Base-by-base conservation (phyloP, 2,113 vertebrate genomes). In the Benitochromis conjunctus region DNA sequence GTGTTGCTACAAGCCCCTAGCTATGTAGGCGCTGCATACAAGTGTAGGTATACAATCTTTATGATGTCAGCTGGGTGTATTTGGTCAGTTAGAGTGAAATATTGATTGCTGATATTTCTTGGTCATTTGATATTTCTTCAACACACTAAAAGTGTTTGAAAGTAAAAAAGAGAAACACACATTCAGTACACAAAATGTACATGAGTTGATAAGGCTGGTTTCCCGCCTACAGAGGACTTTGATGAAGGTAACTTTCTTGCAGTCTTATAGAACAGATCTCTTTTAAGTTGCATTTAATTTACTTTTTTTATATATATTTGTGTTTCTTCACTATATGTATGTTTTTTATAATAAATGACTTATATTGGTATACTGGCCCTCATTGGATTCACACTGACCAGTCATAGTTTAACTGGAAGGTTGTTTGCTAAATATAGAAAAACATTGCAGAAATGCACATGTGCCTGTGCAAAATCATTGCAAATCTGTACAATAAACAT, bases 1-100 rank as follows among this genome's bases (percentile, higher is more conserved):
- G 57, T 87, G 58, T 46, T 84, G 83, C 78, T 86, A 18, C 34
- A 83, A 80, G 85, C 89, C 79, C 19, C 31, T 7, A 86, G 86
- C 82, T 56, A 56, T 79, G 58, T 41, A 87, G 76, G 31, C 13
- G 8, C 84, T 79, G 55, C 56, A 41, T 76, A 21, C 48, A 11
- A 58, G 41, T 85, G 38, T 3, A 83, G 38, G 31, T 84, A 36
- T 48, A 13, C 8, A 2, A 48, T 56, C 77, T 91, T 81, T 76
- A 80, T 85, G 57, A 79, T 57, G 46, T 87, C 77, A 76, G 53
- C 78, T 81, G 79, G 62, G 69, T 80, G 54, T 9, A 2, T 86
- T 86, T 58, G 89, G 79, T 74, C 53, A 66, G 21, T 77, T 12
- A 13, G 16, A 56, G 24, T 48, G 5, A 89, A 88, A 71, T 51